These are phyloP conservation scores for Trypoxylus dichotomus DNA, from an alignment of 1,140 invertebrate genomes.

Conservation along the genomic window DNA sequence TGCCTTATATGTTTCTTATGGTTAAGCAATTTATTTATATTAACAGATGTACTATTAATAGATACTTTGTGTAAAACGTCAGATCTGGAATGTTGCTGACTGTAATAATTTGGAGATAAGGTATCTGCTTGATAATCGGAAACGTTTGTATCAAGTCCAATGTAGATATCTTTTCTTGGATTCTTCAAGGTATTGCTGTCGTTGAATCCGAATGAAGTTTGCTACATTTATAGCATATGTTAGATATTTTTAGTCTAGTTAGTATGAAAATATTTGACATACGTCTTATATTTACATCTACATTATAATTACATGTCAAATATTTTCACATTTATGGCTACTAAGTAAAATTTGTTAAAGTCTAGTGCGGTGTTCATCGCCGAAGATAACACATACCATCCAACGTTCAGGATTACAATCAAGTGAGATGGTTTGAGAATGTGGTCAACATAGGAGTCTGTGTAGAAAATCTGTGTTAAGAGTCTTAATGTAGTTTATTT, in stretches of 20 bases:
- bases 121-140: constrained; percentile 37
- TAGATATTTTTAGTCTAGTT: constrained; percentile 49
- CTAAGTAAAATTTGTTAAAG: background rate
- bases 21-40: constrained; percentile 39
- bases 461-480: constrained; percentile 51
- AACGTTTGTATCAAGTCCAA: constrained; percentile 41
- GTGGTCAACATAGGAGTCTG: constrained; percentile 53
- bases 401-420: constrained; percentile 49
- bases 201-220: constrained; percentile 51
- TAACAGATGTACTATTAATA: constrained; percentile 38
- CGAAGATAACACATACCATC: constrained; percentile 35
- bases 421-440: constrained; percentile 54
- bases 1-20: background rate
- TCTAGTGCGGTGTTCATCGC: constrained; percentile 38
- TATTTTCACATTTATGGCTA: background rate
- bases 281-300: constrained; percentile 4
- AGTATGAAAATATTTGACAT: constrained; percentile 17
- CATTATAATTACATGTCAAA: background rate
- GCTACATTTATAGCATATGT: constrained; percentile 52
- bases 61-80: constrained; percentile 22
- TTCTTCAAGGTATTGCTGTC: constrained; percentile 52
- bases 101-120: constrained; percentile 40
- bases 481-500: constrained; percentile 45
- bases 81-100: constrained; percentile 39
- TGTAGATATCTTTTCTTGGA: constrained; percentile 43